These are phyloP conservation scores for Mizuhopecten yessoensis DNA, from an alignment of 1,140 invertebrate species.

Conservation along the genomic window DNA sequence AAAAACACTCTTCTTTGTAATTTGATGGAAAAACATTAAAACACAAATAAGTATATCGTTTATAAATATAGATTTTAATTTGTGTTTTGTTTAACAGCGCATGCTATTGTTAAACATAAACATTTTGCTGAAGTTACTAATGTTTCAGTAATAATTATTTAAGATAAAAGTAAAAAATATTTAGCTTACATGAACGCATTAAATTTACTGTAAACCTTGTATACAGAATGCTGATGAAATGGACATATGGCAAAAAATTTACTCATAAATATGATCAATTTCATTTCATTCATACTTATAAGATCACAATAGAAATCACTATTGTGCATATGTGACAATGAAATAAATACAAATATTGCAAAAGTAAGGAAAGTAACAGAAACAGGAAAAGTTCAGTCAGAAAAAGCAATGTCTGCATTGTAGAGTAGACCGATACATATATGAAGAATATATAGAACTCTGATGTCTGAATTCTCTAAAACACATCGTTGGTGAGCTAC, in stretches of 20 bases:
- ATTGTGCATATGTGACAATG: neutral
- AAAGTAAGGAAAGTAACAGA: neutral
- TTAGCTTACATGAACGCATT: neutral
- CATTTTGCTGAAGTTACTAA: neutral
- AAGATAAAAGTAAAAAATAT: neutral
- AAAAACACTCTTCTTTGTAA: too few relatives aligned
- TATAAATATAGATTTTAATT: slow-evolving; percentile 30
- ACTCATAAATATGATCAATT: too few relatives aligned
- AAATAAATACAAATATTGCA: neutral
- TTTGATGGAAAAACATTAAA: neutral
- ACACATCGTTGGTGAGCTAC: neutral
- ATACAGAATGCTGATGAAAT: neutral
- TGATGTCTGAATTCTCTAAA: too few relatives aligned
- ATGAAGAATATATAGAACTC: too few relatives aligned
- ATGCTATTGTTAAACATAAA: neutral
- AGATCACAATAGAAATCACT: too few relatives aligned
- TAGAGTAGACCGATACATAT: too few relatives aligned
- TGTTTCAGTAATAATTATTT: neutral
- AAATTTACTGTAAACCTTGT: neutral
- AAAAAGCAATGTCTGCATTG: too few relatives aligned
- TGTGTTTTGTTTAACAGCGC: neutral
- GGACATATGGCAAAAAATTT: neutral
- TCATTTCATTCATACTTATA: too few relatives aligned
- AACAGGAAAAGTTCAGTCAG: too few relatives aligned
- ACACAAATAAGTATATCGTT: neutral